phyloP scores from a whole-genome alignment of 92 coral and sea anemone species.

The Metridium senile region DNA sequence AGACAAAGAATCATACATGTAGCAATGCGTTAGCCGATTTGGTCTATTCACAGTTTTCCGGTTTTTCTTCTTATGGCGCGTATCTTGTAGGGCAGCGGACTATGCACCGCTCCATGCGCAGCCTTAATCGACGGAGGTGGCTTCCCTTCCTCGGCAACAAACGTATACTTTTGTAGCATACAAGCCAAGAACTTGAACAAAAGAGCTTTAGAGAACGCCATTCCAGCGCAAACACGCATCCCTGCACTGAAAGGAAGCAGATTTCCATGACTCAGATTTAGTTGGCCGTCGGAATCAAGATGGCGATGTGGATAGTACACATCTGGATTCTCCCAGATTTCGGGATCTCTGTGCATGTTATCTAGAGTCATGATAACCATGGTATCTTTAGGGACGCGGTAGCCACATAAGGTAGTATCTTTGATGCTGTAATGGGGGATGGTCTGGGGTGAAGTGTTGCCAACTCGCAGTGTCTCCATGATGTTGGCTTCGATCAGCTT shows the following conservation, averaged over 20 bases:
- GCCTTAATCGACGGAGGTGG: constrained; percentile 33
- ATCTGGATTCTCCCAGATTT: constrained; percentile 50
- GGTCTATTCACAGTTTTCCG: not conserved
- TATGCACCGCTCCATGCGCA: constrained; percentile 20
- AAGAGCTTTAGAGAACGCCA: constrained; percentile 58
- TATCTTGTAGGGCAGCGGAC: constrained; percentile 60
- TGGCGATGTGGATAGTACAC: constrained; percentile 58
- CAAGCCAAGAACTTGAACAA: constrained; percentile 61
- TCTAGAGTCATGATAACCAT: constrained; percentile 26
- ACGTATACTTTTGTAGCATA: constrained; percentile 53
- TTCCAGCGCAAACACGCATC: constrained; percentile 71
- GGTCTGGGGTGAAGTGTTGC: constrained; percentile 36
- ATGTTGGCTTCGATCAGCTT: constrained; percentile 44
- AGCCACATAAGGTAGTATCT: constrained; percentile 54
- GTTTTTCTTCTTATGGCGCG: constrained; percentile 27
- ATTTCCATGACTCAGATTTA: constrained; percentile 41
- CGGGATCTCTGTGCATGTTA: constrained; percentile 47
- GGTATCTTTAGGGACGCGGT: constrained; percentile 62
- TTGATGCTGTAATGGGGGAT: constrained; percentile 53
- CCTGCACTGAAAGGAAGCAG: constrained; percentile 78
- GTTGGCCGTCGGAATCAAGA: constrained; percentile 48
- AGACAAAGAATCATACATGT: too few relatives aligned
- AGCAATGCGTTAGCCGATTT: too few relatives aligned
- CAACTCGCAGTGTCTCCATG: constrained; percentile 53
- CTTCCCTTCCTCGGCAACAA: constrained; percentile 52